Evolutionary conservation across 2,113 vertebrate genomes (phyloP), one percentile per base, ranked within the genome.

Genomic region (Tachycineta bicolor): DNA sequence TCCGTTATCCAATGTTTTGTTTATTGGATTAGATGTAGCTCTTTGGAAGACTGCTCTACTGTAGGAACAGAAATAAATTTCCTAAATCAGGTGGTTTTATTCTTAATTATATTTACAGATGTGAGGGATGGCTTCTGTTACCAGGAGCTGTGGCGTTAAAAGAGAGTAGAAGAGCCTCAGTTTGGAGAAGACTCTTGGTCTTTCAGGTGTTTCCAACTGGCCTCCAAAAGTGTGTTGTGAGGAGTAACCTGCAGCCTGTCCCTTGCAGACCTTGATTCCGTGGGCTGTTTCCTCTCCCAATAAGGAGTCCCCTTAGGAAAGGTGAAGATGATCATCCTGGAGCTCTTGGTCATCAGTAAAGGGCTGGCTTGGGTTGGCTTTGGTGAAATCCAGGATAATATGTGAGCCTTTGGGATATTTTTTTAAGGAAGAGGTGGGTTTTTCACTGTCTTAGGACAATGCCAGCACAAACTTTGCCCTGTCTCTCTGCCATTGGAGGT

Each of bases 261-360:
- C 29, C 12, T 6, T 20, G 37, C 26, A 67, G 29, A 43, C 20
- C 34, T 81, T 20, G 5, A 33, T 43, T 4, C 6, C 0, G 0
- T 43, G 34, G 31, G 19, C 23, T 1, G 0, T 16, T 64, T 41
- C 31, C 31, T 58, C 41, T 46, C 52, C 47, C n/a, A 39, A 0
- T 8, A 7, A 19, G 43, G 63, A 47, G 22, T 44, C 19, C n/a
- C 82, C 19, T 29, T 20, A 39, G 41, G 56, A 56, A n/a, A 15
- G 21, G 53, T 63, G 29, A 4, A 55, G 44, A 3, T 15, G 59
- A 3, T 60, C 4, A 5, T 18, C 43, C 39, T 56, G 34, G 22
- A 83, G 13, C 69, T 20, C 56, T 8, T 10, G 5, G 24, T 11
- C 17, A 3, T 17, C 7, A 4, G 9, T 17, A 2, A 17, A 47